phyloP scores from a whole-genome alignment of 2,797 vertebrate species.

The Antrozous pallidus region DNA sequence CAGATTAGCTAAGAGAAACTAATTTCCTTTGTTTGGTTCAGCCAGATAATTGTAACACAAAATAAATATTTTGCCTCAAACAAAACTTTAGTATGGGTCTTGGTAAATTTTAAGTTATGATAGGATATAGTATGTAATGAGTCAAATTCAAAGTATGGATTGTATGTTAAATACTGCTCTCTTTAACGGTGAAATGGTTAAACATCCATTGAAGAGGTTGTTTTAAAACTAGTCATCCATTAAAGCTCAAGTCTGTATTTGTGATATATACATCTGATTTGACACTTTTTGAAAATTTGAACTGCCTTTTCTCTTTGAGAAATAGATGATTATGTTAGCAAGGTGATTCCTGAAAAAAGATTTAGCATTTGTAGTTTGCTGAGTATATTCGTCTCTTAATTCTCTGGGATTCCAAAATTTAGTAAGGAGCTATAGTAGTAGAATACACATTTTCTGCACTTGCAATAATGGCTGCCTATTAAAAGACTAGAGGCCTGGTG shows the following conservation, averaged over 20 bases:
- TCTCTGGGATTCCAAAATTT: conserved; percentile 4
- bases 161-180: neutral
- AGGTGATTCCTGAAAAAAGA: neutral
- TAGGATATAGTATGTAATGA: neutral
- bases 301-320: neutral
- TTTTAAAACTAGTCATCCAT: conserved; percentile 18
- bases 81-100: neutral
- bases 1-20: neutral
- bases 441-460: neutral
- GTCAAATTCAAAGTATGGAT: conserved; percentile 12
- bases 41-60: neutral
- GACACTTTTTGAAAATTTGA: neutral
- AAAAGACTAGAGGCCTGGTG: neutral
- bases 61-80: conserved; percentile 9
- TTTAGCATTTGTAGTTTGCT: neutral
- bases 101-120: neutral
- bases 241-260: neutral
- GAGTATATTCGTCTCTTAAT: neutral
- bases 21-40: conserved; percentile 20
- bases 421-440: neutral
- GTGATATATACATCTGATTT: neutral
- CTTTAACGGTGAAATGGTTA: neutral
- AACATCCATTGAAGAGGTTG: neutral
- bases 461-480: neutral
- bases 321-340: conserved; percentile 20